phyloP scores from a whole-genome alignment of 2,797 vertebrate species.

The Anguilla pacifica region DNA sequence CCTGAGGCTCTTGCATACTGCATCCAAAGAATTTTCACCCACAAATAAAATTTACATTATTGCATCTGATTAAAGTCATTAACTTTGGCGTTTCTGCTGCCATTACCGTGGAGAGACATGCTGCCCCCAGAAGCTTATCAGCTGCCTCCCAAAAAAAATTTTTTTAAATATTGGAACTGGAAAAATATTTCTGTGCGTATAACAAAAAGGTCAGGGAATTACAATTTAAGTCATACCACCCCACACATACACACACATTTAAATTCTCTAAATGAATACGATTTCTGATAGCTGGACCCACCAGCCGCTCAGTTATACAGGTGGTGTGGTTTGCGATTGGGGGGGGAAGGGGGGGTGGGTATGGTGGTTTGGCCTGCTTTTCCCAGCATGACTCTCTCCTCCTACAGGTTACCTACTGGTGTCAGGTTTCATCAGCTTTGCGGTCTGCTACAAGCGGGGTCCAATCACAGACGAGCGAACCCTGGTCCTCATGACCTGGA shows the following conservation, averaged over 20 bases:
- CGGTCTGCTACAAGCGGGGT: constrained; percentile 12
- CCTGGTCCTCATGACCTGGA: constrained; percentile 7
- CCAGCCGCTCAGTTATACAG: neutral
- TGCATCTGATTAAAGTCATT: too few species aligned
- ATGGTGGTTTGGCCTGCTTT: neutral
- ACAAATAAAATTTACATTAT: neutral
- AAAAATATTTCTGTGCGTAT: too few species aligned
- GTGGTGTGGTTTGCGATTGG: neutral
- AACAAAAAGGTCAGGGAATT: too few species aligned
- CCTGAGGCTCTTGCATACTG: neutral
- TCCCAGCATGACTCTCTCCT: neutral
- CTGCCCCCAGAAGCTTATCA: too few species aligned
- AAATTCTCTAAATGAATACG: constrained; percentile 9
- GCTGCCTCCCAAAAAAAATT: neutral
- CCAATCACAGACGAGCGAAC: neutral
- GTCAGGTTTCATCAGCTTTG: constrained; percentile 16
- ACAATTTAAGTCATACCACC: neutral
- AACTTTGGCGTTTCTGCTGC: too few species aligned
- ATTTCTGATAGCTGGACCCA: neutral
- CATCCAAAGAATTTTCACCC: neutral
- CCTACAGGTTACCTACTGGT: constrained; percentile 30
- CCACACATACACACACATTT: neutral
- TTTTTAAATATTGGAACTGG: too few species aligned
- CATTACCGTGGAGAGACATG: too few species aligned
- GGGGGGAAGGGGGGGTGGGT: too few species aligned